phyloP scores from a whole-genome alignment of 2,888 invertebrate genomes.

The Rugalucina vietnamica region DNA sequence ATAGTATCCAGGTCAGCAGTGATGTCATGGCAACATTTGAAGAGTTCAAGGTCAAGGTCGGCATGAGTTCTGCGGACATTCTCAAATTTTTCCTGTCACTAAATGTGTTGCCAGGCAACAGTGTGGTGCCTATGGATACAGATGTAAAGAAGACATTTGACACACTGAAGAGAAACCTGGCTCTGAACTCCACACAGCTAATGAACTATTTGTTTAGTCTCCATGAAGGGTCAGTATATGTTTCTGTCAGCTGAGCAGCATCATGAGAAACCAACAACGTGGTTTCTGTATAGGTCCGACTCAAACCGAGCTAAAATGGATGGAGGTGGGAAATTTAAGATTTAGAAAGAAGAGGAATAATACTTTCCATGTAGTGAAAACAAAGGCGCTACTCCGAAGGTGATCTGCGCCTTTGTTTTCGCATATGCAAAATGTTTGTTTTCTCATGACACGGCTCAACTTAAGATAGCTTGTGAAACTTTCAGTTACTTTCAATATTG shows the following conservation, averaged over 20 bases:
- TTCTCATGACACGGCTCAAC: too few relatives aligned
- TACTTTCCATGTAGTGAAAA: too few relatives aligned
- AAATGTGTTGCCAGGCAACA: constrained; percentile 42
- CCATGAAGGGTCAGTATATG: constrained; percentile 35
- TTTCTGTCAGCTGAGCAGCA: not conserved
- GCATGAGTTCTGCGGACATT: constrained; percentile 45
- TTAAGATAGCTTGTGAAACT: too few relatives aligned
- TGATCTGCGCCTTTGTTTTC: too few relatives aligned
- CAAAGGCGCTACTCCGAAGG: too few relatives aligned
- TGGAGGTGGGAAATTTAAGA: too few relatives aligned
- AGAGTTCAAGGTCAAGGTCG: constrained; percentile 29
- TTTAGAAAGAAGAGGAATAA: too few relatives aligned
- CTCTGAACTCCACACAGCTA: constrained; percentile 29
- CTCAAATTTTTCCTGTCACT: constrained; percentile 46
- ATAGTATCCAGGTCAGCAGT: constrained; percentile 36
- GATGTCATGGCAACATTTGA: constrained; percentile 44
- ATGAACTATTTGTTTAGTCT: constrained; percentile 49
- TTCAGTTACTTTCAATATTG: too few relatives aligned
- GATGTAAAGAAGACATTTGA: constrained; percentile 42
- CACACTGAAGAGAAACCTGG: constrained; percentile 31
- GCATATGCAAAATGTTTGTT: too few relatives aligned
- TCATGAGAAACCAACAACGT: too few relatives aligned
- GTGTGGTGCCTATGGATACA: constrained; percentile 28
- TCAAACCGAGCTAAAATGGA: not conserved
- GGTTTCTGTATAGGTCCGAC: not conserved